Evolutionary conservation across 2,888 invertebrate species (phyloP), one percentile per base, ranked within the genome.

Genomic region (Meliscaeva auricollis): DNA sequence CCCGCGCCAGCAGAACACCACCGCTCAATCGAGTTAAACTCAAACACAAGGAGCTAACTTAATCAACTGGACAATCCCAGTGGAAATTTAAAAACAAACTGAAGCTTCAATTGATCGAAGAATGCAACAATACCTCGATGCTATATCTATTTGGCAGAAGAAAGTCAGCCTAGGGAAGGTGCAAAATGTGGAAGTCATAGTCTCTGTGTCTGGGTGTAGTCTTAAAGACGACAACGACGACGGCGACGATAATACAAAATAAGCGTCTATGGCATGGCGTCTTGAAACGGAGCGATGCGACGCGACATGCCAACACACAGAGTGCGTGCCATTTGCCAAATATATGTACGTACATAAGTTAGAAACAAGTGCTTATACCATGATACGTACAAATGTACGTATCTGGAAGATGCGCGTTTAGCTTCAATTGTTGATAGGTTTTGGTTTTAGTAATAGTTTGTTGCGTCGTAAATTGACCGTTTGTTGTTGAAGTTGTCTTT

Each of bases 51-150:
- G 75, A 76, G 72, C 22, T 77, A 60, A 60, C 69, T 72, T 62
- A 72, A 44, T 62, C 1, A 69, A 58, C 56, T 87, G 79, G 68
- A 75, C 87, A 87, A 58, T 72, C 84, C 85, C 81, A 87, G 83
- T 87, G 84, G 88, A 88, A 89, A 89, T 88, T 89, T 88, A 87
- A 89, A 88, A 88, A 87, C 84, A 87, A 87, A 90, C 90, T 90
- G 88, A 90, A 87, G 85, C 87, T 88, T 87, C 88, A 84, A 87
- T 88, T 76, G 75, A 79, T 77, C 87, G 80, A 83, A 88, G 87
- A 89, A 89, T 87, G 81, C 83, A 88, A 88, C 84, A 88, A 89
- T 87, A 89, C 88, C 88, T 87, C 76, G 54, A 85, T 70, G 66
- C 38, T 66, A 70, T 74, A 70, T 74, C 83, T 62, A 77, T 17